phyloP scores from a whole-genome alignment of 2,888 invertebrate species.

The Dolomedes plantarius region DNA sequence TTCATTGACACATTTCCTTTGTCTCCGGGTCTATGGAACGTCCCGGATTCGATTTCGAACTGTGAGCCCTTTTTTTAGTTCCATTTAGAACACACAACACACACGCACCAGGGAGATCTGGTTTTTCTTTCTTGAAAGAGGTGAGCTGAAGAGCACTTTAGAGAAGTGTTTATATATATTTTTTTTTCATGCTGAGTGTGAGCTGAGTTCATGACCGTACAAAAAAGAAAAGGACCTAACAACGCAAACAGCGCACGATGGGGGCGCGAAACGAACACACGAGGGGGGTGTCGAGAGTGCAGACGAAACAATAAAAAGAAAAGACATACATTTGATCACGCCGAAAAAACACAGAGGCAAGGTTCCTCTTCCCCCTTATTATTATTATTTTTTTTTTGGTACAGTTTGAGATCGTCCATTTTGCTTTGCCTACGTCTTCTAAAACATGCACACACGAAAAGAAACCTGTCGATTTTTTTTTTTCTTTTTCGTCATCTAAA shows the following conservation, averaged over 20 bases:
- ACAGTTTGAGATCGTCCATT: background rate
- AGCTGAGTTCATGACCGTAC: too few species aligned
- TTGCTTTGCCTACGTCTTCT: constrained; percentile 36
- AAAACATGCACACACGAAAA: constrained; percentile 56
- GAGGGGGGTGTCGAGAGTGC: background rate
- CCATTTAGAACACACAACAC: too few species aligned
- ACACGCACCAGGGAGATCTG: too few species aligned
- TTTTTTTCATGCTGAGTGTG: too few species aligned
- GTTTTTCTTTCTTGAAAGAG: too few species aligned
- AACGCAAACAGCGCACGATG: too few species aligned
- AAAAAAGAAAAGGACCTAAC: too few species aligned
- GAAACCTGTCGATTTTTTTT: background rate
- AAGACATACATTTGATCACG: constrained; percentile 9
- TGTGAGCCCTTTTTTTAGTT: too few species aligned
- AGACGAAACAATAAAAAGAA: background rate
- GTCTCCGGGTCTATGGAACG: background rate
- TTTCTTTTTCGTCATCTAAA: background rate
- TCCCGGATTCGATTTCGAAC: background rate
- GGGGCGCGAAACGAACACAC: too few species aligned
- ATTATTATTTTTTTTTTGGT: too few species aligned
- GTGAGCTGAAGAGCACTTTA: constrained; percentile 28
- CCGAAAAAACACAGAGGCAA: background rate
- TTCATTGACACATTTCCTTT: background rate
- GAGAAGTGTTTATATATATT: constrained; percentile 10
- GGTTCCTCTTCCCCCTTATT: background rate